phyloP scores from a whole-genome alignment of 2,888 invertebrate species.

The Lacanobia oleracea region DNA sequence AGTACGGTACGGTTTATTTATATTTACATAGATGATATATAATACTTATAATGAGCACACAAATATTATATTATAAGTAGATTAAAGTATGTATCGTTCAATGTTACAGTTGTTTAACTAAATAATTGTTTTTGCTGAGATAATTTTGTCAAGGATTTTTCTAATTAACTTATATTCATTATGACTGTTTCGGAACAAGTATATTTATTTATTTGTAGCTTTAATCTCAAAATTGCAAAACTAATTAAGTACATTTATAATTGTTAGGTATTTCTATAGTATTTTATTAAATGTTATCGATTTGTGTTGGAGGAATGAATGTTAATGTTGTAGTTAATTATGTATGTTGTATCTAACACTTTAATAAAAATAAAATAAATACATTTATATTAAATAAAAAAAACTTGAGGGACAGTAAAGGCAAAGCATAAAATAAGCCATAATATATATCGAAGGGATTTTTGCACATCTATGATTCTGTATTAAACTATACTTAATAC shows the following conservation, averaged over 20 bases:
- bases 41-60: neutral
- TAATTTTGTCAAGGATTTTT: constrained; percentile 29
- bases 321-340: neutral
- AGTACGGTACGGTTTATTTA: neutral
- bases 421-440: neutral
- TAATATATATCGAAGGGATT: neutral
- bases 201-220: neutral
- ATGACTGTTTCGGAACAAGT: constrained; percentile 6
- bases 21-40: neutral
- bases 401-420: neutral
- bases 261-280: constrained; percentile 1
- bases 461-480: neutral
- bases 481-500: neutral
- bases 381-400: neutral
- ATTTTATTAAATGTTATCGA: neutral
- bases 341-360: neutral
- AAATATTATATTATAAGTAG: neutral
- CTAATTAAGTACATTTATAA: neutral
- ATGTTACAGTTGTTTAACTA: constrained; percentile 14
- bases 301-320: constrained; percentile 1
- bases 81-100: constrained; percentile 7
- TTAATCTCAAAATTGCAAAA: neutral
- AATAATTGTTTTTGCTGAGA: constrained; percentile 6
- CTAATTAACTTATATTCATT: neutral
- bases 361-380: neutral